phyloP scores from a whole-genome alignment of 2,888 invertebrate genomes.

The Celastrina argiolus region DNA sequence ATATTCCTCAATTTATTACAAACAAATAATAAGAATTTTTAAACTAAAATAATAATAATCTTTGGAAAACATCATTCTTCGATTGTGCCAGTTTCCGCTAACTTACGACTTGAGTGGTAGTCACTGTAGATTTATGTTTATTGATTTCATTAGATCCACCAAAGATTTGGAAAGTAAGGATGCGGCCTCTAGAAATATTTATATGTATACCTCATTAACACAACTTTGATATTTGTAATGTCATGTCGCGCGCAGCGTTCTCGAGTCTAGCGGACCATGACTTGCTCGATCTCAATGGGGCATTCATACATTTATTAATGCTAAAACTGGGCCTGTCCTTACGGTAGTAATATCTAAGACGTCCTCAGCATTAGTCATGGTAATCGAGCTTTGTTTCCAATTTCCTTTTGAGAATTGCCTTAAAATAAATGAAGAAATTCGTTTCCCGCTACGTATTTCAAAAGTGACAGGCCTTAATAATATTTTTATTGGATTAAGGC shows the following conservation, averaged over 20 bases:
- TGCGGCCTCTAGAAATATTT: no score
- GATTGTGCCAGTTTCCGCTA: not conserved
- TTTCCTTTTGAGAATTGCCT: conserved; percentile 28
- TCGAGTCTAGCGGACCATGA: no score
- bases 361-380: conserved; percentile 29
- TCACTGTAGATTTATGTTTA: conserved; percentile 5
- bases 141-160: not conserved
- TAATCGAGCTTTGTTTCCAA: conserved; percentile 30
- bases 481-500: conserved; percentile 9
- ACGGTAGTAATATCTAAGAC: not conserved
- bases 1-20: no score
- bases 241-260: no score
- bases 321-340: not conserved
- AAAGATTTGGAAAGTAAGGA: no score
- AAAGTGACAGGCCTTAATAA: conserved; percentile 18
- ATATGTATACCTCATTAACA: no score
- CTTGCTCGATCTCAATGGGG: not conserved
- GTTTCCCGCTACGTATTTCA: conserved; percentile 10
- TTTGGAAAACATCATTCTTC: no score
- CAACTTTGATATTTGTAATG: no score
- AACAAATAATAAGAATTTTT: no score
- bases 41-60: no score
- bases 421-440: conserved; percentile 24
- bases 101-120: not conserved
- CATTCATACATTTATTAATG: not conserved